These are phyloP conservation scores for Hydropotes inermis DNA, from an alignment of 2,113 vertebrate genomes.

Conservation along the genomic window DNA sequence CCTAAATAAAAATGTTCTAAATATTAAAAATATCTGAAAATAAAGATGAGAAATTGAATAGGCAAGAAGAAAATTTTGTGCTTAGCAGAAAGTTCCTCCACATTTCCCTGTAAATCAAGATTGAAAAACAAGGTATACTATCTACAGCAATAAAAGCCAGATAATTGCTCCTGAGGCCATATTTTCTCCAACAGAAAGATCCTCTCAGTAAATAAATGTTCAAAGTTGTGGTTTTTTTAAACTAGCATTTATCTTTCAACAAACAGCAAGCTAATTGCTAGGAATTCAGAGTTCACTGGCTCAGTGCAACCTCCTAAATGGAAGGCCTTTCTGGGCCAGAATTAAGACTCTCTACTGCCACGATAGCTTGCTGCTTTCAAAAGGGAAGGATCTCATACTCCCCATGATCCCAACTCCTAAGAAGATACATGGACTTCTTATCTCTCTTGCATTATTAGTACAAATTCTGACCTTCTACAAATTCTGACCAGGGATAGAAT, in stretches of 20 bases:
- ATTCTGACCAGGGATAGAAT: neutral
- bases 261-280: neutral
- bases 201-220: neutral
- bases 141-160: neutral
- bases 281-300: neutral
- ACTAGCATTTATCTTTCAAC: neutral
- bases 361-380: neutral
- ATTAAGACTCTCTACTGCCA: neutral
- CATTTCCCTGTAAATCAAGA: neutral
- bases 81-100: neutral
- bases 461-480: neutral
- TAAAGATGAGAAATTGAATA: neutral
- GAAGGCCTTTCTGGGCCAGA: neutral
- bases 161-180: neutral
- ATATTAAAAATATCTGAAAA: neutral
- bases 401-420: neutral
- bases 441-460: neutral
- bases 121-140: neutral
- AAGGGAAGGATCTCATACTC: neutral
- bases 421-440: neutral
- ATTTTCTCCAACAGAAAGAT: neutral
- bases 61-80: neutral
- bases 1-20: neutral
- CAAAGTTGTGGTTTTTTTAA: neutral
- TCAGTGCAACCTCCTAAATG: neutral